Evolutionary conservation across 2,888 invertebrate species (phyloP).

Genomic region (Drosophila acutilabella): DNA sequence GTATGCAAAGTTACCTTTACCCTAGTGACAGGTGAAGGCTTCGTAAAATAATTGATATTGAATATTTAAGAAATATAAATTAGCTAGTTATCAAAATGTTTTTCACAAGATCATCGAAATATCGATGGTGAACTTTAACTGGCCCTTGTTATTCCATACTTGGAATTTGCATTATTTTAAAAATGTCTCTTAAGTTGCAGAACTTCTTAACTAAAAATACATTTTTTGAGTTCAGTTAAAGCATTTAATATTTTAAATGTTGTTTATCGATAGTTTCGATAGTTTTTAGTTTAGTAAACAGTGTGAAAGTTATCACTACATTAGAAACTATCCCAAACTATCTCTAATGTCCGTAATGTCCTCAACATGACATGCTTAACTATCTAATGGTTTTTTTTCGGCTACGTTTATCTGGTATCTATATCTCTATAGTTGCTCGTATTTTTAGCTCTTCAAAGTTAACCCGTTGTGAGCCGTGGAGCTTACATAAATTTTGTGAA

Average conservation of each 20-base stretch:
- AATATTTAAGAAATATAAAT: too few relatives aligned
- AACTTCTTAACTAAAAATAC: too few relatives aligned
- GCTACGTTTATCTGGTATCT: slow-evolving; percentile 28
- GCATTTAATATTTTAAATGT: too few relatives aligned
- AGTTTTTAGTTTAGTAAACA: neutral
- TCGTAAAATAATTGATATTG: too few relatives aligned
- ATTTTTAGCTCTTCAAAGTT: slow-evolving; percentile 52
- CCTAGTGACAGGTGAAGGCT: too few relatives aligned
- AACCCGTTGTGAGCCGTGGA: slow-evolving; percentile 46
- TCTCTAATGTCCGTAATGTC: slow-evolving; percentile 1
- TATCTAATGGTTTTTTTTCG: slow-evolving; percentile 33
- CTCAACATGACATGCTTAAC: slow-evolving; percentile 24
- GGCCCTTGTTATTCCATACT: too few relatives aligned
- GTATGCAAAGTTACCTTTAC: neutral
- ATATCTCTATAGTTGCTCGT: slow-evolving; percentile 18
- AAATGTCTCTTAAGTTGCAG: too few relatives aligned
- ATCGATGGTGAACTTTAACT: neutral
- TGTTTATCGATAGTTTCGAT: too few relatives aligned
- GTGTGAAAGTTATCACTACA: too few relatives aligned
- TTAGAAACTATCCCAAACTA: neutral
- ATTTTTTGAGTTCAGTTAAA: too few relatives aligned
- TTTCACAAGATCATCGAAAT: neutral
- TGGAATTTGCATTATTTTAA: too few relatives aligned
- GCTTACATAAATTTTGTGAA: slow-evolving; percentile 51
- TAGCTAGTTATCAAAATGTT: too few relatives aligned